These are phyloP conservation scores for Xenus cinereus DNA, from an alignment of 2,113 vertebrate genomes.

Conservation along the genomic window DNA sequence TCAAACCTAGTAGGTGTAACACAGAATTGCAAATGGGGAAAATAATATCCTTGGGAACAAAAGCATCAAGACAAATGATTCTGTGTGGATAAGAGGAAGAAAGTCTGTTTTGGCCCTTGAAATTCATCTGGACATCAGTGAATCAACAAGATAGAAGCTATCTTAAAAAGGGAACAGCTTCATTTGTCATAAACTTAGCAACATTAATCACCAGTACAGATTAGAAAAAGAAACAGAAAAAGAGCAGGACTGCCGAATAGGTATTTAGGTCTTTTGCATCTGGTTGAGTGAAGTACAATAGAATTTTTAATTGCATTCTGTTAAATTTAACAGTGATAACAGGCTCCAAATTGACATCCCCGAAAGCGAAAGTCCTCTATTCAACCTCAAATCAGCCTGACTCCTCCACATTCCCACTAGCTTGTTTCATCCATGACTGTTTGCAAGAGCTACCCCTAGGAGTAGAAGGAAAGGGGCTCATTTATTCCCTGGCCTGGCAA, in stretches of 20 bases:
- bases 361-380: not conserved
- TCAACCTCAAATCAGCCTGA: not conserved
- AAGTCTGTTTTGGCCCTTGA: not conserved
- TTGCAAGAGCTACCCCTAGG: not conserved
- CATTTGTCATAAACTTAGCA: conserved; percentile 24
- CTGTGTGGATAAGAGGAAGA: not conserved
- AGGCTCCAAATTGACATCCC: not conserved
- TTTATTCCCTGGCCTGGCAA: not conserved
- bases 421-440: not conserved
- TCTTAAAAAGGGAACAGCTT: conserved; percentile 27
- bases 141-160: not conserved
- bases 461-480: not conserved
- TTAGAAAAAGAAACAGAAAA: conserved; percentile 6
- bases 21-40: not conserved
- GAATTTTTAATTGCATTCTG: conserved; percentile 30
- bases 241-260: not conserved
- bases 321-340: conserved; percentile 24
- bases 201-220: not conserved
- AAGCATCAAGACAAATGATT: not conserved
- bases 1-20: not conserved
- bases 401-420: not conserved
- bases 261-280: conserved; percentile 13
- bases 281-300: not conserved
- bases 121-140: conserved; percentile 11
- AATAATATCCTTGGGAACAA: not conserved